Conservation (phyloP, 2,888 invertebrate species). For the Coenonympha arcania region DNA sequence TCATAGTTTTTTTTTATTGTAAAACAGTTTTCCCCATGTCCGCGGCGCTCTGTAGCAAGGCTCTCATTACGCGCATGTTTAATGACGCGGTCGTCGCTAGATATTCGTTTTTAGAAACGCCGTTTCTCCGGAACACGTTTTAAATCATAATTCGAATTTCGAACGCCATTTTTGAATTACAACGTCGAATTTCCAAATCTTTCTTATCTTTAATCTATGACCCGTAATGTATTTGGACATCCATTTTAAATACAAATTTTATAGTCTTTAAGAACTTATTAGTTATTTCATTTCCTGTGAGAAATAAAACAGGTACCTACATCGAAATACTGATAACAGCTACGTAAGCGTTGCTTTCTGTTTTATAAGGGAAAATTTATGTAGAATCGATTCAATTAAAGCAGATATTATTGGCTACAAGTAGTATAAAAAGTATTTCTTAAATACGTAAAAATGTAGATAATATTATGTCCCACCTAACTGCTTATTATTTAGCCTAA, state of each 20-base stretch:
- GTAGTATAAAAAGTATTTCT: too few relatives aligned
- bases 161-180: slow-evolving; percentile 69
- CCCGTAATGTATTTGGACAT: slow-evolving; percentile 15
- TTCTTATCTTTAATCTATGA: slow-evolving; percentile 32
- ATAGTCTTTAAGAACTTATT: too few relatives aligned
- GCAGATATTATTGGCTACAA: too few relatives aligned
- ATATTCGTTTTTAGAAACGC: slow-evolving; percentile 69
- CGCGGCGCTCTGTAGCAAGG: slow-evolving; percentile 41
- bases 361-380: too few relatives aligned
- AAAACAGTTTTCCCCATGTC: slow-evolving; percentile 34
- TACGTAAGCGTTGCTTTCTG: too few relatives aligned
- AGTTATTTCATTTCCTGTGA: too few relatives aligned
- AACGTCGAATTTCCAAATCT: slow-evolving; percentile 64
- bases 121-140: slow-evolving; percentile 74
- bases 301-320: too few relatives aligned
- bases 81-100: slow-evolving; percentile 61
- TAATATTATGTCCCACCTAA: too few relatives aligned
- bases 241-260: slow-evolving; percentile 11
- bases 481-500: too few relatives aligned
- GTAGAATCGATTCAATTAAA: too few relatives aligned
- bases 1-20: not conserved
- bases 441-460: too few relatives aligned
- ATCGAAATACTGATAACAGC: too few relatives aligned
- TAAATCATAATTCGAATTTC: slow-evolving; percentile 74
- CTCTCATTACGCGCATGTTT: slow-evolving; percentile 69